Evolutionary conservation across 2,113 vertebrate species (phyloP), one percentile per base, ranked within the genome.

Genomic region (Heterochromis multidens): DNA sequence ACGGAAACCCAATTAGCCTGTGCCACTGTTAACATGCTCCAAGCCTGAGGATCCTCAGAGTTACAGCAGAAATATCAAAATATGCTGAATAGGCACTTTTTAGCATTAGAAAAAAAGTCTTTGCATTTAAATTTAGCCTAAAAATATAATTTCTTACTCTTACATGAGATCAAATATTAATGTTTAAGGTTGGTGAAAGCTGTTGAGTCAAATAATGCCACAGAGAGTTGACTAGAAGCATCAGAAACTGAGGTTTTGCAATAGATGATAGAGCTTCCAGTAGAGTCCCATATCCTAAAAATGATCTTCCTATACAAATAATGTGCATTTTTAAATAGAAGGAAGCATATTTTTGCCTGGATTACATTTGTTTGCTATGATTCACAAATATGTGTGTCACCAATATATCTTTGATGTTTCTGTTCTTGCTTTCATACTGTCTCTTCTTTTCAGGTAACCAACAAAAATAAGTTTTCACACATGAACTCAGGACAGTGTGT

Each of bases 1-100:
- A 80, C 3, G 80, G 92, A 92, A 93, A 92, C 91, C 91, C 88
- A 87, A 93, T 94, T 95, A 94, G 80, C 83, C 79, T 10, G 6
- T 79, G 86, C 82, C 77, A 80, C 83, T 11, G 49, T 88, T 82
- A 86, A 87, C 86, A 74, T 2, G 79, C 83, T 72, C 17, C 61
- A 35, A 84, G 84, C 85, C 84, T 80, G 23, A 80, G 78, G 88
- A 85, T 87, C 77, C 77, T 90, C 60, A 5, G n/a, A 80, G 86
- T 80, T 77, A 58, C 62, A 63, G 80, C 65, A 52, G 46, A 16
- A 23, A 57, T 27, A 35, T 56, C 65, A 52, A 83, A 90, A 85
- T 63, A 13, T 87, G 85, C 86, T 29, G 52, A 83, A 60, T 61
- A 67, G 25, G 76, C 83, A 31, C 65, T 27, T 63, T 67, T 61